Evolutionary conservation across 2,888 invertebrate species (phyloP), one percentile per base, ranked within the genome.

Genomic region (Synergus umbraculus): DNA sequence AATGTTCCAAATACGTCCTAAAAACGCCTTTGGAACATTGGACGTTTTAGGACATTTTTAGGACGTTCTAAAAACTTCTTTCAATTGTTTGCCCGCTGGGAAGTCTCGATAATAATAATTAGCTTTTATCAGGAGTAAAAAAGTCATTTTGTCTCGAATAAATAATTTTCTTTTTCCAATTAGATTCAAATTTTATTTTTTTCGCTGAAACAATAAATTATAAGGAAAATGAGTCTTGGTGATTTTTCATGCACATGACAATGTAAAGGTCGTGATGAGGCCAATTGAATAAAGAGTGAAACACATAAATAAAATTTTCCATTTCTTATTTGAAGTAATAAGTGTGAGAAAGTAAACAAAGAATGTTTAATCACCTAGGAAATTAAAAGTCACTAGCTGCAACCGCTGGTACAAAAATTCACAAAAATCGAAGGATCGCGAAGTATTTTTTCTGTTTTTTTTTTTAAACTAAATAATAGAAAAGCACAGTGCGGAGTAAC

Each of bases 301-400:
- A 22, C 22, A 22, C 22, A 22, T 22, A 29, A 29, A 29, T 29
- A 29, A 29, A 29, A 29, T 29, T 67, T 44, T 43, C 18, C 15
- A 67, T 43, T 43, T 43, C 43, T 9, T 29, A 29, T 29, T 9
- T 43, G 43, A 43, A 43, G 43, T 43, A 29, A 29, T 29, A 29
- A 29, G 37, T 37, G 29, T 15, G 29, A 49, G 46, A 73, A 13
- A 54, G 13, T 73, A 46, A 15, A 49, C 5, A 43, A 66, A 9
- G 8, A 60, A 22, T 67, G 44, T 44, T 67, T 18, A 67, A 67
- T 67, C 44, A 67, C 67, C 67, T 67, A 67, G 13, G 12, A 44
- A 44, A 41, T 43, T n/a, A 44, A 37, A 37, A 67, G 43, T 46
- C 10, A 44, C 67, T 67, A 22, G 67, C 43, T 44, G 67, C n/a